Percentiles rank a stretch among this genome's conserved stretches.
These are phyloP conservation scores for Lagorchestes hirsutus DNA, from an alignment of 2,797 vertebrate species.

Conservation along the genomic window DNA sequence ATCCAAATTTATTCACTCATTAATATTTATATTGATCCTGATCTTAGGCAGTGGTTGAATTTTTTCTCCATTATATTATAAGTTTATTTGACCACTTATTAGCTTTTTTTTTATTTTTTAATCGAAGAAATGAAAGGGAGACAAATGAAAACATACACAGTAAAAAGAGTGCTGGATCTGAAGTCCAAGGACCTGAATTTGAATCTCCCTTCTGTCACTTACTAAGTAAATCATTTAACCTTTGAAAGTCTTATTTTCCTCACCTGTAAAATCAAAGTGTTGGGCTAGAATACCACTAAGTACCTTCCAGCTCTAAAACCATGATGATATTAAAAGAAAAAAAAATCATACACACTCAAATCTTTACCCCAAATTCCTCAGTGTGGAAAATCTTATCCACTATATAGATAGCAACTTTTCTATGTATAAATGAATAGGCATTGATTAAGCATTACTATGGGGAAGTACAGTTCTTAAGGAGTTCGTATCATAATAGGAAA, in stretches of 20 bases:
- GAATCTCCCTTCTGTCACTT: neutral
- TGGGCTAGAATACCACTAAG: neutral
- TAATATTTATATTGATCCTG: constrained; percentile 53
- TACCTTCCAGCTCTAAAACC: neutral
- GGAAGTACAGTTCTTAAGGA: neutral
- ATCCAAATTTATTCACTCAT: constrained; percentile 56
- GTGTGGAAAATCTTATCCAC: neutral
- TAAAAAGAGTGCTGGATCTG: neutral
- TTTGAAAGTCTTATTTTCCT: neutral
- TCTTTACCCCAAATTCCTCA: neutral
- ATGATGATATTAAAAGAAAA: neutral
- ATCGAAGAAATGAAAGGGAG: neutral
- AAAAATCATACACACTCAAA: neutral
- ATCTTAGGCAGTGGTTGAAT: neutral
- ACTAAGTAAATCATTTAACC: neutral
- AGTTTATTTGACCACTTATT: neutral
- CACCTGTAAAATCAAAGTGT: neutral
- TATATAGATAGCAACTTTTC: neutral
- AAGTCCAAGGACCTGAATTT: neutral
- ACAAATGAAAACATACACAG: neutral
- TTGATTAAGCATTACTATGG: neutral
- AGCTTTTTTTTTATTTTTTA: neutral
- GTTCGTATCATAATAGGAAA: neutral
- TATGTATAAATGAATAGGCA: neutral
- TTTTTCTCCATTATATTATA: constrained; percentile 12